Conservation (phyloP, 2,888 invertebrate genomes). For the Thereva nobilitata region DNA sequence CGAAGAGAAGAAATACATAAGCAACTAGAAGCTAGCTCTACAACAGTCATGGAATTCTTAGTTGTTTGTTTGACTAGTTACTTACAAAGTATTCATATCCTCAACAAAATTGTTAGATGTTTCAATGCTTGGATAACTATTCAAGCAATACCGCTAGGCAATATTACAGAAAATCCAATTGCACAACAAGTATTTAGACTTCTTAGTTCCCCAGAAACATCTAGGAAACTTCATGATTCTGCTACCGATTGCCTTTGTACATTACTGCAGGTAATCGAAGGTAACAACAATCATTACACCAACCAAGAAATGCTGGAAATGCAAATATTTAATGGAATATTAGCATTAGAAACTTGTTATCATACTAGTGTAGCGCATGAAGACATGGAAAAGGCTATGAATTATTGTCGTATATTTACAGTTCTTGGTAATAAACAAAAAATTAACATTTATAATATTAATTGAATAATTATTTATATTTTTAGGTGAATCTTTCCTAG, state of each 20-base stretch:
- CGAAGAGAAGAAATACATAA: constrained; percentile 81
- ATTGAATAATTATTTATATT: constrained; percentile 29
- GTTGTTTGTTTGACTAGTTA: constrained; percentile 73
- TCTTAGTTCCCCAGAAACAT: constrained; percentile 65
- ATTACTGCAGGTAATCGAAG: constrained; percentile 80
- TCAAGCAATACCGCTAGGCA: constrained; percentile 75
- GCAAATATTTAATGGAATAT: constrained; percentile 79
- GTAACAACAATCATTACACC: constrained; percentile 63
- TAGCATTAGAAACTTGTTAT: constrained; percentile 81
- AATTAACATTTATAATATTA: not conserved
- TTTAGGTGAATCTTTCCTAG: constrained; percentile 82
- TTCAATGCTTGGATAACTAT: constrained; percentile 91
- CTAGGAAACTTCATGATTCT: constrained; percentile 77
- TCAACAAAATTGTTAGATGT: constrained; percentile 75
- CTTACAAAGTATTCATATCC: constrained; percentile 68
- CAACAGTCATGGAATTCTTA: constrained; percentile 78
- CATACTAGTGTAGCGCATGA: constrained; percentile 90
- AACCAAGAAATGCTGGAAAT: constrained; percentile 75
- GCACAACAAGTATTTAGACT: constrained; percentile 74
- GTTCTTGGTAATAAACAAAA: constrained; percentile 62
- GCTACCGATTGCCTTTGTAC: constrained; percentile 90
- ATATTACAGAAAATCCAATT: constrained; percentile 73
- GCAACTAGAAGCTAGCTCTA: constrained; percentile 76
- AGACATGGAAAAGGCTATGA: constrained; percentile 91
- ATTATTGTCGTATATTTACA: constrained; percentile 93